A percentile compares a stretch with the other conserved stretches of the same genome.
Evolutionary conservation across 2,888 invertebrate genomes (phyloP).

Genomic region (Netelia fuscicornis): DNA sequence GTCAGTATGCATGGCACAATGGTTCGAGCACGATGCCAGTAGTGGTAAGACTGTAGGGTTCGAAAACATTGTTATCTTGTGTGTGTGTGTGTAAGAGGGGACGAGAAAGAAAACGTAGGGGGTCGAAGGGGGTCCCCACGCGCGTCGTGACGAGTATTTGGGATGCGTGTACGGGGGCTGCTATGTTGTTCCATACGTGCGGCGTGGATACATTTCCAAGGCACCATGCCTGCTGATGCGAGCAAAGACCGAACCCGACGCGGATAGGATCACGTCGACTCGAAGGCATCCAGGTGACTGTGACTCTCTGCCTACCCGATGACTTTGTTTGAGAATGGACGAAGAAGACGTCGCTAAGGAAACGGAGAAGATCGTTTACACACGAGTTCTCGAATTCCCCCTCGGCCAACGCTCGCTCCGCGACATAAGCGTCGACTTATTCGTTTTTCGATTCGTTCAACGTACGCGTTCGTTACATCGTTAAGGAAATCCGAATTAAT

Average conservation of each 20-base stretch:
- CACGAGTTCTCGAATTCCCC: neutral
- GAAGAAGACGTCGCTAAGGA: constrained; percentile 25
- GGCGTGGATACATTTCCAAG: neutral
- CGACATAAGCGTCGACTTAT: too few species aligned
- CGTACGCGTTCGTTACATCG: too few species aligned
- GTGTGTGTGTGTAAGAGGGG: constrained; percentile 17
- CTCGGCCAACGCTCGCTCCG: neutral
- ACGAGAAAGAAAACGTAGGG: constrained; percentile 35
- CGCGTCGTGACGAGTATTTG: constrained; percentile 1
- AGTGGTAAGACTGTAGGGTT: constrained; percentile 15
- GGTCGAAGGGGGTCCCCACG: constrained; percentile 23
- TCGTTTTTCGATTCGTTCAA: too few species aligned
- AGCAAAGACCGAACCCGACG: constrained; percentile 15
- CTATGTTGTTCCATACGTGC: neutral
- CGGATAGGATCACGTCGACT: constrained; percentile 11
- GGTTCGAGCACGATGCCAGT: neutral
- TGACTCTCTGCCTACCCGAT: constrained; percentile 22
- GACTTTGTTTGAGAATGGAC: constrained; percentile 3
- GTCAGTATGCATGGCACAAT: neutral
- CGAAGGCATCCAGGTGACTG: constrained; percentile 28
- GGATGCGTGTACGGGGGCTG: neutral
- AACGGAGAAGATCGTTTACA: constrained; percentile 31
- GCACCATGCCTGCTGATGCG: constrained; percentile 12
- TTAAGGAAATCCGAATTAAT: too few species aligned
- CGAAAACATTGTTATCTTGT: constrained; percentile 30